Evolutionary conservation across 2,888 invertebrate genomes (phyloP).

Genomic region (Polietes domitor): DNA sequence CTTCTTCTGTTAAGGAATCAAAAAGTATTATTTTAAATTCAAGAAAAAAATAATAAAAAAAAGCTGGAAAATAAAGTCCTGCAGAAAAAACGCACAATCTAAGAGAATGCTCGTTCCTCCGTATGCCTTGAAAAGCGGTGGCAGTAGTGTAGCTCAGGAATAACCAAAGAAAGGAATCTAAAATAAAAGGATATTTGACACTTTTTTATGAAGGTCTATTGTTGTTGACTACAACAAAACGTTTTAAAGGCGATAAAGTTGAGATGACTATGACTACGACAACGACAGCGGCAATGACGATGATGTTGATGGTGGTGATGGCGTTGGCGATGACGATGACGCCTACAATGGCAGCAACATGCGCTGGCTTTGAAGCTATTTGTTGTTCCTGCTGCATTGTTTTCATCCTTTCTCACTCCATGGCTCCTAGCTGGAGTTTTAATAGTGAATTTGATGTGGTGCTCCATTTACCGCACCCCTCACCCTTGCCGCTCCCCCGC

Average conservation of each 20-base stretch:
- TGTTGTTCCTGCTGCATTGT: slow-evolving; percentile 62
- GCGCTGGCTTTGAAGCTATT: slow-evolving; percentile 49
- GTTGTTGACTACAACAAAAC: slow-evolving; percentile 59
- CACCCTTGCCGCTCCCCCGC: background rate
- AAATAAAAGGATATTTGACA: slow-evolving; percentile 67
- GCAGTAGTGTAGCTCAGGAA: slow-evolving; percentile 4
- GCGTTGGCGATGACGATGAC: slow-evolving; percentile 71
- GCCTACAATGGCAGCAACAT: slow-evolving; percentile 6
- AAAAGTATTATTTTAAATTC: slow-evolving; percentile 55
- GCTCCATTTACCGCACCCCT: slow-evolving; percentile 32
- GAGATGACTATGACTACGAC: slow-evolving; percentile 69
- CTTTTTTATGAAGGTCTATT: slow-evolving; percentile 67
- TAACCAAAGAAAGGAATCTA: slow-evolving; percentile 32
- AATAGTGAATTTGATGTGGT: slow-evolving; percentile 14
- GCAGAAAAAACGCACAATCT: slow-evolving; percentile 29
- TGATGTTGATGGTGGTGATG: slow-evolving; percentile 9
- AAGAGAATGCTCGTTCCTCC: slow-evolving; percentile 28
- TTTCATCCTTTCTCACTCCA: slow-evolving; percentile 33
- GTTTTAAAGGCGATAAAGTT: slow-evolving; percentile 57
- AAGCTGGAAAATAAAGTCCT: slow-evolving; percentile 23
- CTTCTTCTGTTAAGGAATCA: slow-evolving; percentile 53
- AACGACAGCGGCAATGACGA: slow-evolving; percentile 46
- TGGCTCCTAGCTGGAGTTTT: slow-evolving; percentile 18
- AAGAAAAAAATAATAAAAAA: slow-evolving; percentile 36
- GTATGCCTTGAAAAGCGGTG: slow-evolving; percentile 45